Percentiles rank a stretch among this genome's conserved stretches.
phyloP scores from a whole-genome alignment of 2,888 invertebrate species.

The Yponomeuta sedellus region DNA sequence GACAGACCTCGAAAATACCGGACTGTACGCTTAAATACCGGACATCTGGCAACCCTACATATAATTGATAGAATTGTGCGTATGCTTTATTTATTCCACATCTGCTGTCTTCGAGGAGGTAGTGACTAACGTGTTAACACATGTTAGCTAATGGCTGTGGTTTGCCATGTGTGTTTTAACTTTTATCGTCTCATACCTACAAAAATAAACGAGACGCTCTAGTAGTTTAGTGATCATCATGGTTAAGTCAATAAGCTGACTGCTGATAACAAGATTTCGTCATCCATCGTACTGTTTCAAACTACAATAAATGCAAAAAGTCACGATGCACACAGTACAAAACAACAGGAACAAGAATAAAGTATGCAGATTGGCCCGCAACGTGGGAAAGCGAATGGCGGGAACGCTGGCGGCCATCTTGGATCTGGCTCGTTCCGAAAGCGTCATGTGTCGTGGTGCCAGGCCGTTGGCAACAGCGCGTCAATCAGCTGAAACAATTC shows the following conservation, averaged over 20 bases:
- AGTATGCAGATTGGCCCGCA: constrained; percentile 37
- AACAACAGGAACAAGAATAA: constrained; percentile 53
- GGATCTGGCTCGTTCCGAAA: constrained; percentile 57
- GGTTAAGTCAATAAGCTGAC: constrained; percentile 14
- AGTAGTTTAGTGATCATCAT: not conserved
- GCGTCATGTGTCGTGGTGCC: constrained; percentile 64
- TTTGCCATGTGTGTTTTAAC: constrained; percentile 43
- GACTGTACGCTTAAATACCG: too few species aligned
- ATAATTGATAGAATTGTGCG: constrained; percentile 26
- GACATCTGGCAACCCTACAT: too few species aligned
- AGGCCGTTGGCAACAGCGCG: constrained; percentile 64
- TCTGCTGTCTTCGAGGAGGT: constrained; percentile 37
- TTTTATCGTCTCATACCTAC: constrained; percentile 29
- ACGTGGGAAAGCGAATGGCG: constrained; percentile 75
- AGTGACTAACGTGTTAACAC: constrained; percentile 33
- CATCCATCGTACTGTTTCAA: constrained; percentile 22
- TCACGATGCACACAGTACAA: constrained; percentile 48
- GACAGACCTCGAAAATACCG: too few species aligned
- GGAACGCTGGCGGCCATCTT: constrained; percentile 67
- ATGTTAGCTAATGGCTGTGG: constrained; percentile 46
- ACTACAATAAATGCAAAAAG: constrained; percentile 41
- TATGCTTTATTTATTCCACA: constrained; percentile 28
- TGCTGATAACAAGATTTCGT: not conserved
- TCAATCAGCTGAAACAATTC: constrained; percentile 67
- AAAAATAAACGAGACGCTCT: constrained; percentile 24